A percentile compares a stretch with the other conserved stretches of the same genome.
phyloP scores from a whole-genome alignment of 2,888 invertebrate genomes.

The Tribolium freemani region DNA sequence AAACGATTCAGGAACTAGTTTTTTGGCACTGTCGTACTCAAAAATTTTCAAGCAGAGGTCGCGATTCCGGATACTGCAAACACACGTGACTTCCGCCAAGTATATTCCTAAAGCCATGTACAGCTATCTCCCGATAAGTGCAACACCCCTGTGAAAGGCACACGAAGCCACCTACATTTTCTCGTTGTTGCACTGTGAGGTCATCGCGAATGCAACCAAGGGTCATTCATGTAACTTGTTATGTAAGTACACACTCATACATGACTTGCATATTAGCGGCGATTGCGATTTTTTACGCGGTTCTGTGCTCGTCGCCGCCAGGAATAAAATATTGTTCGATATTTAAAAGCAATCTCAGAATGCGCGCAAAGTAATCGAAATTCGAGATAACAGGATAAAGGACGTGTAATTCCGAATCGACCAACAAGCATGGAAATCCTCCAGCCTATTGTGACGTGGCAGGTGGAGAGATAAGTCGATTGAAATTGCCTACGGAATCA shows the following conservation, averaged over 20 bases:
- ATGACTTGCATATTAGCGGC: background rate
- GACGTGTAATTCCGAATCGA: constrained; percentile 51
- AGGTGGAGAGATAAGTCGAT: constrained; percentile 58
- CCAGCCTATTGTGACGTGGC: constrained; percentile 53
- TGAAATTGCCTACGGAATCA: constrained; percentile 58
- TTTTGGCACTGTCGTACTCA: background rate
- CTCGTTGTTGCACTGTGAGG: background rate
- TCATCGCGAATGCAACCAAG: background rate
- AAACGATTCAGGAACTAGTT: constrained; percentile 1
- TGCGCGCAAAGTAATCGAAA: constrained; percentile 54
- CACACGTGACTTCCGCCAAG: constrained; percentile 1
- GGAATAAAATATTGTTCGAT: constrained; percentile 48
- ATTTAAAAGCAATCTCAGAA: constrained; percentile 48
- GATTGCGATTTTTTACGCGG: background rate
- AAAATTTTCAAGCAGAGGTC: background rate
- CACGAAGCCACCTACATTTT: too few species aligned
- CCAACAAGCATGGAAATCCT: constrained; percentile 54
- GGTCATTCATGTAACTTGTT: background rate
- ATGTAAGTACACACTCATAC: background rate
- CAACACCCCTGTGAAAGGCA: background rate
- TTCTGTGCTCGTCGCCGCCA: background rate
- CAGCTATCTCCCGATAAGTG: too few species aligned
- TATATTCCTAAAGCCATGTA: background rate
- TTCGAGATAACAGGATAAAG: constrained; percentile 56
- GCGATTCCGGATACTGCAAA: background rate